These are phyloP conservation scores for Cisticola juncidis DNA, from an alignment of 2,113 vertebrate genomes.

Conservation along the genomic window DNA sequence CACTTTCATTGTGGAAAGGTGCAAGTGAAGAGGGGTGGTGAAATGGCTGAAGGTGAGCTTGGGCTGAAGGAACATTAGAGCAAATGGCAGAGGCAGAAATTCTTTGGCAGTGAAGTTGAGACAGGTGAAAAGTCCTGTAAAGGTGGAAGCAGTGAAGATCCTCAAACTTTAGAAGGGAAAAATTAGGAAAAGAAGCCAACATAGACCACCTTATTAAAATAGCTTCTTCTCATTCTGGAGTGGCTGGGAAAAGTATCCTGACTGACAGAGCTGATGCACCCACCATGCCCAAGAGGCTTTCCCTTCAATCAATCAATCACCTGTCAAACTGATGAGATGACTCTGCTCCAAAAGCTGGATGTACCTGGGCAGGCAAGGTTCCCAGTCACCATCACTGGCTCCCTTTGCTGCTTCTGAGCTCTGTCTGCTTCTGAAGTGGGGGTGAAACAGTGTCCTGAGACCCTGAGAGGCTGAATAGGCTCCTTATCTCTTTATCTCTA, in stretches of 20 bases:
- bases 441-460: background rate
- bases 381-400: background rate
- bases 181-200: background rate
- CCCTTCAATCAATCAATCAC: background rate
- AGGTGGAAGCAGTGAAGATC: background rate
- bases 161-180: background rate
- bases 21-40: background rate
- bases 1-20: background rate
- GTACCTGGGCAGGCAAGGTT: background rate
- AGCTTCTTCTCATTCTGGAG: background rate
- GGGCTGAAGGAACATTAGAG: background rate
- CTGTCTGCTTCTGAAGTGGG: background rate
- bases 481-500: background rate
- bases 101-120: background rate
- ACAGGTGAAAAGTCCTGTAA: background rate
- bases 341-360: background rate
- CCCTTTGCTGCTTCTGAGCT: background rate
- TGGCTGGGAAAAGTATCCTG: accelerated
- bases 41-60: background rate
- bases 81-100: background rate
- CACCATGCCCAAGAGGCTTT: background rate
- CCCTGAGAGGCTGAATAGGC: background rate
- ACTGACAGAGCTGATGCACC: background rate
- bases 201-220: background rate
- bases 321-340: background rate